Conservation (phyloP, 2,113 vertebrate species). For the Zosterops hypoxanthus region DNA sequence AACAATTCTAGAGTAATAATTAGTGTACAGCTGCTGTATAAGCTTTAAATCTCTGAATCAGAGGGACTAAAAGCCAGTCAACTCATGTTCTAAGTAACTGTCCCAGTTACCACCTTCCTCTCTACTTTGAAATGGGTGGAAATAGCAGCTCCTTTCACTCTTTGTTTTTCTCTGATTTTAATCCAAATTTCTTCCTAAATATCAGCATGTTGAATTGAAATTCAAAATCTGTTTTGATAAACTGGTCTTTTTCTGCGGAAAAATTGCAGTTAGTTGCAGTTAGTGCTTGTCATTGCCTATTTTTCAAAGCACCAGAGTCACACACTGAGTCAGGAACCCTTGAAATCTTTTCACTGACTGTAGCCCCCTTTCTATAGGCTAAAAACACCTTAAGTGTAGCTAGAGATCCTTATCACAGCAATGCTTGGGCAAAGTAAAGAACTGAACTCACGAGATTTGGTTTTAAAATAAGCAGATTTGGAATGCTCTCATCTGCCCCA, state of each 20-base stretch:
- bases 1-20: background rate
- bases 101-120: background rate
- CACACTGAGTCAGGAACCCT: background rate
- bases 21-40: background rate
- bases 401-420: background rate
- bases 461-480: background rate
- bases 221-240: background rate
- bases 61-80: background rate
- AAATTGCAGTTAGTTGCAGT: background rate
- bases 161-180: background rate
- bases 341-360: background rate
- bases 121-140: background rate
- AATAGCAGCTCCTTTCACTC: background rate
- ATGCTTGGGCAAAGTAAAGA: background rate
- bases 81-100: background rate
- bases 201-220: background rate
- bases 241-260: background rate
- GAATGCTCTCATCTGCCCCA: background rate
- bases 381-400: background rate
- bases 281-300: background rate
- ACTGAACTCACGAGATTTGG: background rate
- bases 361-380: background rate
- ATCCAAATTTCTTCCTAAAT: background rate
- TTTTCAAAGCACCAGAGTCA: background rate
- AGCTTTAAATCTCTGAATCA: constrained; percentile 2